Conservation (phyloP, 2,888 invertebrate species). For the Parochlus steinenii region DNA sequence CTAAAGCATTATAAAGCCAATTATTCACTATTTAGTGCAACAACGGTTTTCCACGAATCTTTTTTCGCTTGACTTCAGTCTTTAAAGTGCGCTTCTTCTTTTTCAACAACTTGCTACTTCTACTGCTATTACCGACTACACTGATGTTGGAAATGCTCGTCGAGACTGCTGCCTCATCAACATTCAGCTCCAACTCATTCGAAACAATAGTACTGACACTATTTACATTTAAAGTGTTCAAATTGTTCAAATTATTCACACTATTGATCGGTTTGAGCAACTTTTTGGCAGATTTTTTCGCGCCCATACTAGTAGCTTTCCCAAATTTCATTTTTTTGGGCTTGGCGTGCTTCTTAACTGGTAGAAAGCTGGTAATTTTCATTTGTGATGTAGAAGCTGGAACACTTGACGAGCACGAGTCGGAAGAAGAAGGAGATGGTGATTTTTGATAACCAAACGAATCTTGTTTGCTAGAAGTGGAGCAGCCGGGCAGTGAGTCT, state of each 20-base stretch:
- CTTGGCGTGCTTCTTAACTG: conserved; percentile 12
- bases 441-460: conserved; percentile 5
- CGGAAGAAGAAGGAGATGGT: conserved; percentile 6
- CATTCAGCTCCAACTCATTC: no score
- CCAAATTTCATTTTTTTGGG: conserved; percentile 1
- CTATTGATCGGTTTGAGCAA: no score
- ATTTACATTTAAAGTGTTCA: neutral
- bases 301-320: no score
- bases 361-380: conserved; percentile 10
- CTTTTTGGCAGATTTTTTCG: no score
- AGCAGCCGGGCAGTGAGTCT: conserved; percentile 8
- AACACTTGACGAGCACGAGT: conserved; percentile 2
- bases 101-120: conserved; percentile 8
- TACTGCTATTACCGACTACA: neutral
- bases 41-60: conserved; percentile 10
- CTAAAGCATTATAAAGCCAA: no score
- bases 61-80: conserved; percentile 4
- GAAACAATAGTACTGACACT: neutral
- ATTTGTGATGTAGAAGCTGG: no score
- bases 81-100: conserved; percentile 10
- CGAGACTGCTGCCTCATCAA: no score
- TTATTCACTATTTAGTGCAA: no score
- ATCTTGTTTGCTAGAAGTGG: conserved; percentile 1
- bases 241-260: neutral
- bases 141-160: neutral